A percentile compares a stretch with the other conserved stretches of the same genome.
phyloP scores from a whole-genome alignment of 2,113 vertebrate genomes.

The Brachirus orientalis region DNA sequence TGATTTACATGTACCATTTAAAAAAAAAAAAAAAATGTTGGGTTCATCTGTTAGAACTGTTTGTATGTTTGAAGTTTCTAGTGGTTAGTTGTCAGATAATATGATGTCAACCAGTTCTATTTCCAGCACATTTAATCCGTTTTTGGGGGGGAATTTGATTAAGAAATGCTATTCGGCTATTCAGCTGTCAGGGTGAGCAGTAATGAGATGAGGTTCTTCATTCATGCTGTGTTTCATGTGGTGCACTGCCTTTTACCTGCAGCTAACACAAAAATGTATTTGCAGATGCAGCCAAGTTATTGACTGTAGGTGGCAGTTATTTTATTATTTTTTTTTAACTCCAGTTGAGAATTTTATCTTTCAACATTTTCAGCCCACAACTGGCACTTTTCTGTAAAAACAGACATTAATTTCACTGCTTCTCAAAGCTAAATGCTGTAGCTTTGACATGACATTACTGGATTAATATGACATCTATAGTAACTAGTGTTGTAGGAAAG shows the following conservation, averaged over 20 bases:
- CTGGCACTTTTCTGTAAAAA: too few relatives aligned
- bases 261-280: slow-evolving; percentile 28
- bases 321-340: too few relatives aligned
- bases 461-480: background rate
- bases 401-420: too few relatives aligned
- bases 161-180: slow-evolving; percentile 7
- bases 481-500: background rate
- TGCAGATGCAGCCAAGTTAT: slow-evolving; percentile 4
- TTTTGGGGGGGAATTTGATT: slow-evolving; percentile 1
- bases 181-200: slow-evolving; percentile 33
- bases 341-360: too few relatives aligned
- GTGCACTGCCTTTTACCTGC: slow-evolving; percentile 33
- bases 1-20: background rate
- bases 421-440: background rate
- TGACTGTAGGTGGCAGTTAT: too few relatives aligned
- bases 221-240: slow-evolving; percentile 11
- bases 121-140: background rate
- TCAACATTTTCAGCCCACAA: too few relatives aligned
- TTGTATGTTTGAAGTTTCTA: background rate
- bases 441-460: slow-evolving; percentile 1
- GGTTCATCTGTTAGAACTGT: background rate
- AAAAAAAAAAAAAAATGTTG: too few relatives aligned
- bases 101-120: background rate
- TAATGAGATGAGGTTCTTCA: slow-evolving; percentile 34
- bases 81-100: slow-evolving; percentile 14